Conservation (phyloP, 2,113 vertebrate species). For the Azemiops feae region DNA sequence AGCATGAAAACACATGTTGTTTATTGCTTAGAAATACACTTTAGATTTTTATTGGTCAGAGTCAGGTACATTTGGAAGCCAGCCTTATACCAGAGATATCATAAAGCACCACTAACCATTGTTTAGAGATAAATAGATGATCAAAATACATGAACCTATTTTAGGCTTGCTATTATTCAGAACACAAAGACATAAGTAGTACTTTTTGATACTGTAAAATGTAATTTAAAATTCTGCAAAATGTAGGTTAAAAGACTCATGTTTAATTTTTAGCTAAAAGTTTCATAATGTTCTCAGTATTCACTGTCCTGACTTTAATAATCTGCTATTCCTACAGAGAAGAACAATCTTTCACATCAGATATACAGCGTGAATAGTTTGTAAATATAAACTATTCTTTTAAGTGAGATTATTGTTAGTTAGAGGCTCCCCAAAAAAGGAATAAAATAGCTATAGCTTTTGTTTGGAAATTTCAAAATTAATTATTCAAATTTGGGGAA, state of each 20-base stretch:
- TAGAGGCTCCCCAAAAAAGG: rapidly evolving
- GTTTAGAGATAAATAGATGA: background rate
- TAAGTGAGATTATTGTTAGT: slow-evolving; percentile 1
- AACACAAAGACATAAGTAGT: background rate
- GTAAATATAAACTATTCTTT: slow-evolving; percentile 16
- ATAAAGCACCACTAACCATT: background rate
- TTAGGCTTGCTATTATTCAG: background rate
- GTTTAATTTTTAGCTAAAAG: background rate
- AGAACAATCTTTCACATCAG: background rate
- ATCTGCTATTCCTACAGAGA: background rate
- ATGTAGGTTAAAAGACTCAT: background rate
- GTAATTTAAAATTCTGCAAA: background rate
- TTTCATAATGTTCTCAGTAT: background rate
- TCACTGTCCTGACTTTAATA: slow-evolving; percentile 19
- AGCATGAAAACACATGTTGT: background rate
- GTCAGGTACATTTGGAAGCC: background rate
- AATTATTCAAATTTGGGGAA: background rate
- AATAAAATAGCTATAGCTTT: background rate
- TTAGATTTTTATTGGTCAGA: background rate
- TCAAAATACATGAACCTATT: background rate
- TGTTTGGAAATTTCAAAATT: background rate
- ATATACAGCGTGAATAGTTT: background rate
- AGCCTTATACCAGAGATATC: background rate
- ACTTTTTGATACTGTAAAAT: background rate
- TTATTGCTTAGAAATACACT: background rate